These are phyloP conservation scores for Zygaena filipendulae DNA, from an alignment of 2,888 invertebrate genomes.

Conservation along the genomic window DNA sequence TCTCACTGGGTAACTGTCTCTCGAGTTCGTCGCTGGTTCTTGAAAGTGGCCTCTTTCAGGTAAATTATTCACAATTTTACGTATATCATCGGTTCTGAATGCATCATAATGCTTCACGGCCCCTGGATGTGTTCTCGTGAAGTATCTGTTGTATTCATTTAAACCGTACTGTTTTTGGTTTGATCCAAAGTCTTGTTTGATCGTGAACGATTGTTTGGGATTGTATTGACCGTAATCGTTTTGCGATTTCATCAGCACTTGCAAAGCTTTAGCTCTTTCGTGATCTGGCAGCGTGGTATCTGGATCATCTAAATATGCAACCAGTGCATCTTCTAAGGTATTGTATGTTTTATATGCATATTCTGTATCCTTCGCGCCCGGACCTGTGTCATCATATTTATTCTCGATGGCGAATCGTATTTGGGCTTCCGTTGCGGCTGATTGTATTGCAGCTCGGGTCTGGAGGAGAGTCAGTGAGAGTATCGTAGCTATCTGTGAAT, in stretches of 20 bases:
- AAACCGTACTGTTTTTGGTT: no score
- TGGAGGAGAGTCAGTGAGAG: conserved; percentile 20
- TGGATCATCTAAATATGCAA: conserved; percentile 43
- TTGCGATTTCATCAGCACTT: no score
- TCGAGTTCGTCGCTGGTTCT: no score
- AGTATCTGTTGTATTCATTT: no score
- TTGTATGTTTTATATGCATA: conserved; percentile 45
- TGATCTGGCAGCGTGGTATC: conserved; percentile 47
- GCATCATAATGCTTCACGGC: no score
- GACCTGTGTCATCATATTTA: conserved; percentile 58
- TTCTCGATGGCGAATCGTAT: conserved; percentile 51
- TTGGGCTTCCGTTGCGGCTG: conserved; percentile 47
- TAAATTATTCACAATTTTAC: conserved; percentile 5
- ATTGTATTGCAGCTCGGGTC: conserved; percentile 13
- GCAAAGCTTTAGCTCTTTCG: conserved; percentile 32
- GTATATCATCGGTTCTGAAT: no score
- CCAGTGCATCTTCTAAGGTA: conserved; percentile 40
- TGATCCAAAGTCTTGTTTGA: no score
- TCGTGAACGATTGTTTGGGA: no score
- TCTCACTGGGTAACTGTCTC: no score
- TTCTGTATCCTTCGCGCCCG: conserved; percentile 39
- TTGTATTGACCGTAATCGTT: no score
- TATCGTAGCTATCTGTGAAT: conserved; percentile 27
- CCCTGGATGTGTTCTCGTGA: no score
- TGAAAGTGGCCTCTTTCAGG: conserved; percentile 5